phyloP scores from a whole-genome alignment of 1,140 invertebrate species.

The Caerostris darwini region DNA sequence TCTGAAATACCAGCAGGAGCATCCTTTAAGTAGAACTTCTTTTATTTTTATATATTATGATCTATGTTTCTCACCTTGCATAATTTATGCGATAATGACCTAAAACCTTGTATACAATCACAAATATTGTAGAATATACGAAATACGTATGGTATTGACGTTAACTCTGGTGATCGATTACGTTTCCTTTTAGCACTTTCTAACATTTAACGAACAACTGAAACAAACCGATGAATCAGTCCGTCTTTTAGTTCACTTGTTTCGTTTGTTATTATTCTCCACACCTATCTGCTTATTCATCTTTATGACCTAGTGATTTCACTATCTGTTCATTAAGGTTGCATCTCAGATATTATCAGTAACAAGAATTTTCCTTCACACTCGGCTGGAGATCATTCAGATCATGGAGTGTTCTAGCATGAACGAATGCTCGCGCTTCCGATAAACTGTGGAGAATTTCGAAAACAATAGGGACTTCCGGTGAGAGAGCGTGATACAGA shows the following conservation, averaged over 20 bases:
- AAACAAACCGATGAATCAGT: background rate
- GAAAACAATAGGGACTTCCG: conserved; percentile 4
- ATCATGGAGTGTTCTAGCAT: background rate
- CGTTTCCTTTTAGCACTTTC: background rate
- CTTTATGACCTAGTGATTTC: conserved; percentile 1
- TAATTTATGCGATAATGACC: too few species aligned
- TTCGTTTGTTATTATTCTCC: background rate
- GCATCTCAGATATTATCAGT: background rate
- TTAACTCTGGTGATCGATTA: background rate
- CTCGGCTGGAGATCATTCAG: background rate
- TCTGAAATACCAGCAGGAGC: too few species aligned
- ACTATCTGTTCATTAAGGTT: background rate
- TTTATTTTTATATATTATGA: too few species aligned
- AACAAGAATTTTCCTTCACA: background rate
- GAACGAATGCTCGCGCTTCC: conserved; percentile 12
- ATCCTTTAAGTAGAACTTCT: too few species aligned
- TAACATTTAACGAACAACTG: background rate
- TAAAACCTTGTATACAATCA: too few species aligned
- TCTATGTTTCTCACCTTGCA: too few species aligned
- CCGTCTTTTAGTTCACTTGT: background rate
- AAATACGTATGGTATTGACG: too few species aligned
- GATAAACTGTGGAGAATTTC: background rate
- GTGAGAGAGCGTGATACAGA: background rate
- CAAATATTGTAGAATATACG: too few species aligned
- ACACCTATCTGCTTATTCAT: background rate